These are phyloP conservation scores for Cataglyphis altisquamis DNA, from an alignment of 2,888 invertebrate species.

Conservation along the genomic window DNA sequence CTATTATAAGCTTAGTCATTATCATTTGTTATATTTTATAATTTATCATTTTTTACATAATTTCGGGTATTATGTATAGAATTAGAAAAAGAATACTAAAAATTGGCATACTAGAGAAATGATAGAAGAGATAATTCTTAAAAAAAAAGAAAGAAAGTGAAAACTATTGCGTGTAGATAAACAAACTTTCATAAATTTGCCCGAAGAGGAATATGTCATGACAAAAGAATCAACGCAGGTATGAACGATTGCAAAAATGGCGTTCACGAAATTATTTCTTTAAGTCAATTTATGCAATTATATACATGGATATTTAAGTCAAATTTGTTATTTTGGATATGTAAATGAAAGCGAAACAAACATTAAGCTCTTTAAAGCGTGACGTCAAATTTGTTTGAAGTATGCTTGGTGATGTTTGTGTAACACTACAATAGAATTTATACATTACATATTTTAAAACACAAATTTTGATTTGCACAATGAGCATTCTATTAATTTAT, in stretches of 20 bases:
- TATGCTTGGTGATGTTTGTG: background rate
- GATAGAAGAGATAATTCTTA: constrained; percentile 30
- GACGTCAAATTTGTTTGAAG: constrained; percentile 1
- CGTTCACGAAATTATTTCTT: constrained; percentile 13
- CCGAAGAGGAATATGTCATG: background rate
- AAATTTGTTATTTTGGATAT: background rate
- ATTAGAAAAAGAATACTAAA: constrained; percentile 19
- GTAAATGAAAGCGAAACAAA: background rate
- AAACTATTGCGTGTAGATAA: constrained; percentile 31
- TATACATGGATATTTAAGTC: background rate
- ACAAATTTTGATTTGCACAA: background rate
- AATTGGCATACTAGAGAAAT: constrained; percentile 16
- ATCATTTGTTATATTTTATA: constrained; percentile 34
- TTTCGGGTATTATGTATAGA: constrained; percentile 31
- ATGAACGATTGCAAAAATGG: background rate
- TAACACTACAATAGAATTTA: background rate
- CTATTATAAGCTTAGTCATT: constrained; percentile 1
- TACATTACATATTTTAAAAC: background rate
- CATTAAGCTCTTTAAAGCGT: background rate
- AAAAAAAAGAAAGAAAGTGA: constrained; percentile 1
- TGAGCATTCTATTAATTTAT: background rate
- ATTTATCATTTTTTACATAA: constrained; percentile 51
- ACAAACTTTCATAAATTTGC: constrained; percentile 17
- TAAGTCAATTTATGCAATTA: background rate
- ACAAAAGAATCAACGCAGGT: constrained; percentile 4